phyloP scores from a whole-genome alignment of 2,797 vertebrate species.

The Anniella stebbinsi region DNA sequence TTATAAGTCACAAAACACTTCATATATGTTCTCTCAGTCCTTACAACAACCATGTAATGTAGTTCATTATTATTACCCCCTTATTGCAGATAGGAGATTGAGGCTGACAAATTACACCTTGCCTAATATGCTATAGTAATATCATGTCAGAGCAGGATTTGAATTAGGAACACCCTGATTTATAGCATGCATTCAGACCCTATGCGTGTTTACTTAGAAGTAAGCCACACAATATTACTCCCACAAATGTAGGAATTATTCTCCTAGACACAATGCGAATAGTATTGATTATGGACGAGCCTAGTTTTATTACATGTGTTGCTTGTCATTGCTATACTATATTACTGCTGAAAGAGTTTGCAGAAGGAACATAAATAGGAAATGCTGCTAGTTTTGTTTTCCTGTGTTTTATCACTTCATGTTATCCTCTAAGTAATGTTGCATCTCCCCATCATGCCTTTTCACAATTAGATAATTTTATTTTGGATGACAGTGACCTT shows the following conservation, averaged over 20 bases:
- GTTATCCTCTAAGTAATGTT: background rate
- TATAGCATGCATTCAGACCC: background rate
- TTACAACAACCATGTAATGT: background rate
- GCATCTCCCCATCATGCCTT: background rate
- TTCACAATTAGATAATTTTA: background rate
- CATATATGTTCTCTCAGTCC: background rate
- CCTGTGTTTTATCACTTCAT: background rate
- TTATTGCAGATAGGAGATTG: background rate
- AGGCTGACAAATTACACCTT: background rate
- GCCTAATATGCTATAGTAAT: background rate
- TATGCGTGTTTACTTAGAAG: background rate
- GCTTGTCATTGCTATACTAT: background rate
- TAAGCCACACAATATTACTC: background rate
- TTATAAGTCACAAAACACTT: background rate
- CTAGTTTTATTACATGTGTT: background rate
- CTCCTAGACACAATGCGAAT: background rate
- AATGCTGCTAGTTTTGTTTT: background rate
- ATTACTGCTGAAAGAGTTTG: background rate
- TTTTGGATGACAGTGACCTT: background rate
- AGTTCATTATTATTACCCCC: background rate
- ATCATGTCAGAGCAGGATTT: background rate
- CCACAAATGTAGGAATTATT: background rate
- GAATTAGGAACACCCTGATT: background rate
- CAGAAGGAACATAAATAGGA: constrained; percentile 14
- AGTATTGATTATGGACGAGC: background rate